Evolutionary conservation across 2,888 invertebrate species (phyloP).

Genomic region (Melitaea athalia): DNA sequence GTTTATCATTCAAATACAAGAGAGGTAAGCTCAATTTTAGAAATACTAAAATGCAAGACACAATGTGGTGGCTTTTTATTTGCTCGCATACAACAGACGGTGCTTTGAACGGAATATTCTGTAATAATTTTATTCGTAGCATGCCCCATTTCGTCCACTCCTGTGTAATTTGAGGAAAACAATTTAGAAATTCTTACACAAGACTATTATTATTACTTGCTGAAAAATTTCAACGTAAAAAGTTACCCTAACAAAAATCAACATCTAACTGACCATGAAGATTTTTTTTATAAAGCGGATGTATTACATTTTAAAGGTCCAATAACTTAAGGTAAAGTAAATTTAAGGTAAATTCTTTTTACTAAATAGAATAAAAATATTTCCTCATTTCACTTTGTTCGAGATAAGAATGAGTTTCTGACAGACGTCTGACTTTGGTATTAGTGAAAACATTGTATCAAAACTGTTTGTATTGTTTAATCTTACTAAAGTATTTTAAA

Average conservation of each 20-base stretch:
- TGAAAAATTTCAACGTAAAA: neutral
- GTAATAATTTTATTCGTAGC: constrained; percentile 23
- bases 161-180: constrained; percentile 2
- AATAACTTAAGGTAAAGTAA: neutral
- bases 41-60: constrained; percentile 24
- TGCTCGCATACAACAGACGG: constrained; percentile 6
- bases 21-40: constrained; percentile 12
- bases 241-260: neutral
- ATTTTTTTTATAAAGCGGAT: neutral
- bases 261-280: neutral
- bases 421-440: no score
- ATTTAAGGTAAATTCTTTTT: no score
- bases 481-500: no score
- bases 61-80: constrained; percentile 23
- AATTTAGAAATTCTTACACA: constrained; percentile 9
- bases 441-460: no score
- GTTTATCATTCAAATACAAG: constrained; percentile 14
- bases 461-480: no score
- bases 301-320: neutral
- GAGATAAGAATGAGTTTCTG: no score
- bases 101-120: constrained; percentile 22
- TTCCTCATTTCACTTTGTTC: no score
- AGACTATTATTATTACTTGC: constrained; percentile 12
- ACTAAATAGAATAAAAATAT: no score
- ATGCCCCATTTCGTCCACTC: constrained; percentile 15